Conservation (phyloP, 2,888 invertebrate genomes). For the Lochmaea crataegi region DNA sequence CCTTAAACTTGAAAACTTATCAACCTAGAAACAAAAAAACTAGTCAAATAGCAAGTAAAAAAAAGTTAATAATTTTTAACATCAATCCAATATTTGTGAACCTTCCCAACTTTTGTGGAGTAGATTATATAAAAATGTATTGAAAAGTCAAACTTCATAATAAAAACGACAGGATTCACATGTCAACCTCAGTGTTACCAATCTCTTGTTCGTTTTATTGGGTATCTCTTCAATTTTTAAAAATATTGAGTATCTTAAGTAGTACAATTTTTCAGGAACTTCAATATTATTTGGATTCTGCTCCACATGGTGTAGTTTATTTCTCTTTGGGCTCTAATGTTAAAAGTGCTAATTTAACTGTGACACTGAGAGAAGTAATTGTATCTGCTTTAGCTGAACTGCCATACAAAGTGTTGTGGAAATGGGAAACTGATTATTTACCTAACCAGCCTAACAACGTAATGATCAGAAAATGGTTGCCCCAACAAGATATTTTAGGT, state of each 20-base stretch:
- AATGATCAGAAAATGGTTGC: conserved; percentile 64
- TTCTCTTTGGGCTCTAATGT: conserved; percentile 65
- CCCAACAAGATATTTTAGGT: conserved; percentile 66
- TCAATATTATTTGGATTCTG: conserved; percentile 57
- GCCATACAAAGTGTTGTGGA: conserved; percentile 64
- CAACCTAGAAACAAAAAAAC: too few relatives aligned
- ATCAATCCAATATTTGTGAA: too few relatives aligned
- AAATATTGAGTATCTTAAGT: not conserved
- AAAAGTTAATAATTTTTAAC: too few relatives aligned
- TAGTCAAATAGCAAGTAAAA: too few relatives aligned
- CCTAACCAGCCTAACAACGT: conserved; percentile 60
- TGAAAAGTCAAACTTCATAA: too few relatives aligned
- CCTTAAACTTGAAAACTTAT: too few relatives aligned
- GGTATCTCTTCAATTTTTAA: too few relatives aligned
- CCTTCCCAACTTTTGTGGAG: too few relatives aligned
- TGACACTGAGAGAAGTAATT: conserved; percentile 55
- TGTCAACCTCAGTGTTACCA: too few relatives aligned
- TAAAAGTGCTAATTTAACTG: conserved; percentile 59
- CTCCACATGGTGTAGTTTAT: conserved; percentile 60
- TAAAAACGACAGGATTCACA: too few relatives aligned
- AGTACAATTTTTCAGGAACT: conserved; percentile 55
- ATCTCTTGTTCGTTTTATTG: too few relatives aligned
- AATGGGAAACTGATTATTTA: conserved; percentile 61
- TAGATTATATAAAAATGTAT: too few relatives aligned
- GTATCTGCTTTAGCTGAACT: conserved; percentile 60